Percentiles rank a stretch among this genome's conserved stretches.
phyloP scores from a whole-genome alignment of 2,113 vertebrate genomes.

The Agelaius tricolor region DNA sequence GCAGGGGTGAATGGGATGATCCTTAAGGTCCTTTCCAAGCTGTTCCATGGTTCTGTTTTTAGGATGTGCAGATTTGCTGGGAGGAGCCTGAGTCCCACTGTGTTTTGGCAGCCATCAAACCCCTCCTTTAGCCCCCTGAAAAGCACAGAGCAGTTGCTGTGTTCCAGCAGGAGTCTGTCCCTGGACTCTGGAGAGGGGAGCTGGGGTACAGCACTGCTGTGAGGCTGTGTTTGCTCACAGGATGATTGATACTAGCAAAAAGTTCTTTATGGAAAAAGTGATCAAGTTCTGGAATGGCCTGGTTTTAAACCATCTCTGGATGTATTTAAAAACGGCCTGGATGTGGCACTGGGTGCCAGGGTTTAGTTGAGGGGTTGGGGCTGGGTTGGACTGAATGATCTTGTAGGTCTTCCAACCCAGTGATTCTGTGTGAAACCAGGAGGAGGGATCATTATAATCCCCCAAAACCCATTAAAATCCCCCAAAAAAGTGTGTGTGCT shows the following conservation, averaged over 20 bases:
- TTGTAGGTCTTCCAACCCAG: not conserved
- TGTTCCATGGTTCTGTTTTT: not conserved
- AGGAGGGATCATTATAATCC: fast-evolving
- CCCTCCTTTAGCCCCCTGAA: fast-evolving
- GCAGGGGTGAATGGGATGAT: fast-evolving
- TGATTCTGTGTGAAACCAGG: not conserved
- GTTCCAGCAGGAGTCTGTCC: not conserved
- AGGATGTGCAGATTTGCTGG: not conserved
- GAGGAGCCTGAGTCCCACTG: not conserved
- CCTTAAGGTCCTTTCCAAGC: not conserved
- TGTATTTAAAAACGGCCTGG: not conserved
- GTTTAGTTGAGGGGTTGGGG: not conserved
- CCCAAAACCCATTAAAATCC: fast-evolving
- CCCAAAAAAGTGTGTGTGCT: fast-evolving
- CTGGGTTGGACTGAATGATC: not conserved
- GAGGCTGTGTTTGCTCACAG: not conserved
- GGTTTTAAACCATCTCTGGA: not conserved
- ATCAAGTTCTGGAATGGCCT: not conserved
- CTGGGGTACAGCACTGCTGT: fast-evolving
- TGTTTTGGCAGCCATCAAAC: not conserved
- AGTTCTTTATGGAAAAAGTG: not conserved
- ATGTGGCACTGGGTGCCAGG: not conserved
- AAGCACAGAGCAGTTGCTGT: not conserved
- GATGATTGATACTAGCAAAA: not conserved
- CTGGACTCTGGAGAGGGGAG: not conserved